These are phyloP conservation scores for Amphipyra berbera DNA, from an alignment of 2,888 invertebrate species.

Conservation along the genomic window DNA sequence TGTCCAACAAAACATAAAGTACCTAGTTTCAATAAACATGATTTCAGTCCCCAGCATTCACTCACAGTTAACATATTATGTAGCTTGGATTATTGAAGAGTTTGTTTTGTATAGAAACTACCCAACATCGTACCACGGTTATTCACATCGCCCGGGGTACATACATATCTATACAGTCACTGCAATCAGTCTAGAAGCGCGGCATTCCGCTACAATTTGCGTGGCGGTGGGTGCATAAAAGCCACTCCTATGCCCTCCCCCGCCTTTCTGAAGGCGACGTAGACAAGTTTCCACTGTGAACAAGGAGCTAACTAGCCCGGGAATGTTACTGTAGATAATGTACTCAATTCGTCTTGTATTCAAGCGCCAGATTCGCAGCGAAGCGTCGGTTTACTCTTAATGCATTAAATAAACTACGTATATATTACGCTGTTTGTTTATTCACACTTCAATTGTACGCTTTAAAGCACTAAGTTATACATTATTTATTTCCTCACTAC, in stretches of 20 bases:
- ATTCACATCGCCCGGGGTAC: slow-evolving; percentile 58
- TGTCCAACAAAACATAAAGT: slow-evolving; percentile 14
- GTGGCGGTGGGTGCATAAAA: slow-evolving; percentile 75
- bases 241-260: slow-evolving; percentile 65
- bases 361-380: slow-evolving; percentile 64
- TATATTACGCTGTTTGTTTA: slow-evolving; percentile 65
- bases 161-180: slow-evolving; percentile 51
- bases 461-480: slow-evolving; percentile 52
- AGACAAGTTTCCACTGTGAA: slow-evolving; percentile 76
- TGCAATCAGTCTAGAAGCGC: slow-evolving; percentile 75
- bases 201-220: slow-evolving; percentile 75
- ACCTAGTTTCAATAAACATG: slow-evolving; percentile 21
- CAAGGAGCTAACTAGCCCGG: slow-evolving; percentile 77
- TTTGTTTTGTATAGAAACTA: slow-evolving; percentile 61
- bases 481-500: slow-evolving; percentile 53
- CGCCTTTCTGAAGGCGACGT: slow-evolving; percentile 72
- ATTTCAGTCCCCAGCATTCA: slow-evolving; percentile 24
- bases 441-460: slow-evolving; percentile 64
- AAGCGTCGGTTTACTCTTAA: slow-evolving; percentile 62
- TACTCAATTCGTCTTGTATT: slow-evolving; percentile 80
- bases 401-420: slow-evolving; percentile 69
- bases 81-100: slow-evolving; percentile 46
- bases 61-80: slow-evolving; percentile 28
- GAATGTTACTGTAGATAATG: slow-evolving; percentile 77
- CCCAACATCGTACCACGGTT: slow-evolving; percentile 53